A percentile compares a stretch with the other conserved stretches of the same genome.
Evolutionary conservation across 2,888 invertebrate genomes (phyloP).

Genomic region (Sthenelais limicola): DNA sequence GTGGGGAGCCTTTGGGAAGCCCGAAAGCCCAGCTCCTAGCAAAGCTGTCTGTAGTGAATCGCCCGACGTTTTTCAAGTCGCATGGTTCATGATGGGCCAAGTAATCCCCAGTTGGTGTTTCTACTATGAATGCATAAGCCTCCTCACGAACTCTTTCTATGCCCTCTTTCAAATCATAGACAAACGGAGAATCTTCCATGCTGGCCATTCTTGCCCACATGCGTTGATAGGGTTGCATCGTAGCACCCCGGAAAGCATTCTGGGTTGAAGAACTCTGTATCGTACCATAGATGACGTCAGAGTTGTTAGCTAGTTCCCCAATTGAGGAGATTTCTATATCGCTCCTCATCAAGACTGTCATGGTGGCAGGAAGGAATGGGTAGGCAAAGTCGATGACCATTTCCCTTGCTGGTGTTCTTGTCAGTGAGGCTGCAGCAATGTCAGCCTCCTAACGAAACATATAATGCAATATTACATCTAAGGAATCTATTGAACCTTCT

Average conservation of each 20-base stretch:
- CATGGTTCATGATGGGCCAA: background rate
- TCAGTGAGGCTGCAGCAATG: slow-evolving; percentile 10
- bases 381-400: slow-evolving; percentile 24
- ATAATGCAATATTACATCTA: too few relatives aligned
- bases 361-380: slow-evolving; percentile 13
- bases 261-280: slow-evolving; percentile 2
- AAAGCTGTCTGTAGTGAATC: slow-evolving; percentile 19
- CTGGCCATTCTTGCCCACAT: slow-evolving; percentile 29
- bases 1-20: background rate
- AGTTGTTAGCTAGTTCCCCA: slow-evolving; percentile 22
- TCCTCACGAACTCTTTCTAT: background rate
- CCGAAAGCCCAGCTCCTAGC: slow-evolving; percentile 10
- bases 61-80: background rate
- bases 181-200: background rate
- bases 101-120: background rate
- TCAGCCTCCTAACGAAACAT: slow-evolving; percentile 20
- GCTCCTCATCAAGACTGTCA: slow-evolving; percentile 6
- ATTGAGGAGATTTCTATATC: slow-evolving; percentile 4
- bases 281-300: slow-evolving; percentile 8
- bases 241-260: slow-evolving; percentile 16
- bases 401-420: background rate
- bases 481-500: too few relatives aligned
- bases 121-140: slow-evolving; percentile 20
- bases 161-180: background rate
- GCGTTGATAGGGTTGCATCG: background rate